These are phyloP conservation scores for Pachyrhynchus sulphureomaculatus DNA, from an alignment of 1,140 invertebrate genomes.

Conservation along the genomic window DNA sequence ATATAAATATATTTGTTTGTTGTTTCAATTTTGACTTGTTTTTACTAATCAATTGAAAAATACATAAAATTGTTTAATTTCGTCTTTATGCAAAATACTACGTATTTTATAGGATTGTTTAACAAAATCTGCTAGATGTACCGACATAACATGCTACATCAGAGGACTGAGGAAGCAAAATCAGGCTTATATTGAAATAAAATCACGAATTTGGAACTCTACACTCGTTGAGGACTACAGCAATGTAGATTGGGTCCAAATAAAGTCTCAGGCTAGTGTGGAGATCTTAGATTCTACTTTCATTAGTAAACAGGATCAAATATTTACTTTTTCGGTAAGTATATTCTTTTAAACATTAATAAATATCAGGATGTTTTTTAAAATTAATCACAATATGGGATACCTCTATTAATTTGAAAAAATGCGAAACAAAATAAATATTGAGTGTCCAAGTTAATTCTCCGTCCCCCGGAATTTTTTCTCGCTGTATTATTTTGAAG, in stretches of 20 bases:
- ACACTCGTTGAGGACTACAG: conserved; percentile 87
- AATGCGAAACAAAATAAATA: too few relatives aligned
- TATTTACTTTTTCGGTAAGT: conserved; percentile 50
- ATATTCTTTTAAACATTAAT: conserved; percentile 9
- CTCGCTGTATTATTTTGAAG: too few relatives aligned
- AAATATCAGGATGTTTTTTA: neutral
- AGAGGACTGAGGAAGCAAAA: conserved; percentile 72
- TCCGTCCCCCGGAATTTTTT: neutral
- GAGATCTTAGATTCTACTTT: conserved; percentile 72
- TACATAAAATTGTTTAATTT: too few relatives aligned
- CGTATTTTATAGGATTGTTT: conserved; percentile 13
- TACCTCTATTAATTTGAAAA: too few relatives aligned
- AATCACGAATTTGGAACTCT: conserved; percentile 85
- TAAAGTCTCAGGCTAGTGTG: conserved; percentile 75
- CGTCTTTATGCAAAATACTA: too few relatives aligned
- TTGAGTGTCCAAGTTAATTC: neutral
- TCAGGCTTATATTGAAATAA: conserved; percentile 75
- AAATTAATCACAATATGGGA: neutral
- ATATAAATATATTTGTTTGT: too few relatives aligned
- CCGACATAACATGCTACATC: conserved; percentile 80
- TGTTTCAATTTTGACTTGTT: too few relatives aligned
- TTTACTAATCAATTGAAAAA: too few relatives aligned
- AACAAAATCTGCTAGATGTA: conserved; percentile 74
- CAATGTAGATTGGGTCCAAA: conserved; percentile 77
- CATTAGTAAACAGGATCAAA: conserved; percentile 68